Evolutionary conservation across 2,888 invertebrate genomes (phyloP).

Genomic region (Phortica magna): DNA sequence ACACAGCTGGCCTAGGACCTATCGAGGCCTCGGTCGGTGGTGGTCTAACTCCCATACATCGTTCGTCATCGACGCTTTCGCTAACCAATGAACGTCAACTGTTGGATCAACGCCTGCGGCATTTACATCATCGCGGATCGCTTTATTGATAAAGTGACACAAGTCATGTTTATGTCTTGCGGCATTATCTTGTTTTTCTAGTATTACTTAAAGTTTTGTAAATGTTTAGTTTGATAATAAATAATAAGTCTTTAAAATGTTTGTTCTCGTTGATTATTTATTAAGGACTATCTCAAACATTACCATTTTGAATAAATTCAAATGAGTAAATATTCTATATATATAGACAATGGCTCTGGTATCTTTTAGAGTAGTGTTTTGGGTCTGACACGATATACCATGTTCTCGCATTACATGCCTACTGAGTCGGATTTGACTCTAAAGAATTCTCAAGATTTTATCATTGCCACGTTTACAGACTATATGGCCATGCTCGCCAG

Average conservation of each 20-base stretch:
- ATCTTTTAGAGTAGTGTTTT: too few relatives aligned
- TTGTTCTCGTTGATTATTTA: not conserved
- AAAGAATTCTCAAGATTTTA: too few relatives aligned
- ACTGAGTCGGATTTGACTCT: too few relatives aligned
- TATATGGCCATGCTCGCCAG: too few relatives aligned
- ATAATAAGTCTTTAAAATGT: not conserved
- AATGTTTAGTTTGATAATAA: not conserved
- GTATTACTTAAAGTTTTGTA: not conserved
- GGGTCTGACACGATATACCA: too few relatives aligned
- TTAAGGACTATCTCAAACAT: not conserved
- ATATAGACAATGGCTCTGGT: too few relatives aligned
- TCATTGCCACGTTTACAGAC: too few relatives aligned
- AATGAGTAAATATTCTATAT: not conserved
- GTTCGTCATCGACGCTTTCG: constrained; percentile 68
- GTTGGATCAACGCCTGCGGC: constrained; percentile 66
- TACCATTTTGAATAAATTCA: not conserved
- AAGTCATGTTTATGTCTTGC: not conserved
- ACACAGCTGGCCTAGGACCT: constrained; percentile 53
- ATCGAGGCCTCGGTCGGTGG: constrained; percentile 42
- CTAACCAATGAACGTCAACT: constrained; percentile 66
- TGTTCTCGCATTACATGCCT: too few relatives aligned
- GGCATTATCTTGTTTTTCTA: not conserved
- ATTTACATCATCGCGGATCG: constrained; percentile 74
- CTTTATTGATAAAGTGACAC: constrained; percentile 58
- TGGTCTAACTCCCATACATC: constrained; percentile 69